Conservation (phyloP, 2,888 invertebrate species). For the Nasonovia ribisnigri region DNA sequence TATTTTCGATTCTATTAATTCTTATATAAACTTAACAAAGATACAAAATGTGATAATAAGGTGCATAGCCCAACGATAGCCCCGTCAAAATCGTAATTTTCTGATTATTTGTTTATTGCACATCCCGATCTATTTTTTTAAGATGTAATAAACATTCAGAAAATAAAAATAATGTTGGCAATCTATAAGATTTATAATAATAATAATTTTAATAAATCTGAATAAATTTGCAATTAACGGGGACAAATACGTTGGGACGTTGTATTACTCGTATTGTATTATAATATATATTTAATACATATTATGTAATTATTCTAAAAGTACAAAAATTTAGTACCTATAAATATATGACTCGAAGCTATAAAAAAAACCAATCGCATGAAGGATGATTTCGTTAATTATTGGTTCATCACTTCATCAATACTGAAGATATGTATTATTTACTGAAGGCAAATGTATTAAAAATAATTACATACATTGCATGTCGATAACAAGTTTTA, state of each 20-base stretch:
- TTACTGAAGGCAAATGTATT: constrained; percentile 1
- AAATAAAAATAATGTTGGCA: not conserved
- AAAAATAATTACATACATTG: constrained; percentile 31
- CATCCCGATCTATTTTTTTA: not conserved
- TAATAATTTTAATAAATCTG: not conserved
- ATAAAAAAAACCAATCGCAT: not conserved
- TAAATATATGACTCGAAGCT: not conserved
- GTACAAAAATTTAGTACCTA: not conserved
- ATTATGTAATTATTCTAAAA: not conserved
- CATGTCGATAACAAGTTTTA: constrained; percentile 30
- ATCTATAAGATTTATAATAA: not conserved
- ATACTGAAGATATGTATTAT: not conserved
- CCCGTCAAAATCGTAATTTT: not conserved
- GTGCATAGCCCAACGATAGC: not conserved
- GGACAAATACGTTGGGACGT: not conserved
- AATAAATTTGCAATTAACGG: not conserved
- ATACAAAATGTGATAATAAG: not conserved
- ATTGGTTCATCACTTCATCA: not conserved
- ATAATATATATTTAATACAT: not conserved
- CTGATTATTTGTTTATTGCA: not conserved
- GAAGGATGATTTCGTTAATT: not conserved
- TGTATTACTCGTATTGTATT: not conserved
- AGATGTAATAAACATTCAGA: not conserved
- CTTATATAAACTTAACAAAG: not conserved
- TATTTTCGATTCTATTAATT: not conserved